Conservation (phyloP, 2,797 vertebrate species). For the Siniperca scherzeri region DNA sequence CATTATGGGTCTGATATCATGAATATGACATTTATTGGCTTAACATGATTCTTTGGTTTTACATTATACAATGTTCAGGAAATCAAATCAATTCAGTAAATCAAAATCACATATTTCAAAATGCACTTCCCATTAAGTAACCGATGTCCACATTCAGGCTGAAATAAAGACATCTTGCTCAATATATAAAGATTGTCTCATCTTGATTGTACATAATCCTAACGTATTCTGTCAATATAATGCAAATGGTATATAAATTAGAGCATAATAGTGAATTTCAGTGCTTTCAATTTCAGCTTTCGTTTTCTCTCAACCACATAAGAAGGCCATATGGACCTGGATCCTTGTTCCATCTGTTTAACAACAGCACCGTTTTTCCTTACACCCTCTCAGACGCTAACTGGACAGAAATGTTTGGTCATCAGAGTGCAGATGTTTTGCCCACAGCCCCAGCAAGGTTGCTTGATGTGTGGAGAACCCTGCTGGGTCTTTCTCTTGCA, state of each 20-base stretch:
- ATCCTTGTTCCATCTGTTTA: background rate
- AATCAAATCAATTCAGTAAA: conserved; percentile 4
- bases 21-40: conserved; percentile 36
- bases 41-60: conserved; percentile 25
- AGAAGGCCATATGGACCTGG: background rate
- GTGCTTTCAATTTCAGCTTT: background rate
- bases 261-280: no score
- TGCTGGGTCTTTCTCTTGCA: conserved; percentile 69
- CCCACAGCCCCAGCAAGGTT: conserved; percentile 75
- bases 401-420: conserved; percentile 64
- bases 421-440: conserved; percentile 72
- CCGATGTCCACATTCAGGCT: background rate
- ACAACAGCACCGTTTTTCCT: background rate
- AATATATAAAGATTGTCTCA: conserved; percentile 24
- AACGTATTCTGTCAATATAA: background rate
- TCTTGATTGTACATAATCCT: conserved; percentile 27
- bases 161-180: conserved; percentile 61
- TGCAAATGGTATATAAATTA: background rate
- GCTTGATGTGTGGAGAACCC: conserved; percentile 50
- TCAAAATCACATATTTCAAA: conserved; percentile 24
- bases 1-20: background rate
- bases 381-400: background rate
- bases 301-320: background rate
- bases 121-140: background rate
- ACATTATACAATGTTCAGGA: background rate